Percentiles rank a stretch among this genome's conserved stretches.
Conservation (phyloP, 2,888 invertebrate species). For the Timema podura region DNA sequence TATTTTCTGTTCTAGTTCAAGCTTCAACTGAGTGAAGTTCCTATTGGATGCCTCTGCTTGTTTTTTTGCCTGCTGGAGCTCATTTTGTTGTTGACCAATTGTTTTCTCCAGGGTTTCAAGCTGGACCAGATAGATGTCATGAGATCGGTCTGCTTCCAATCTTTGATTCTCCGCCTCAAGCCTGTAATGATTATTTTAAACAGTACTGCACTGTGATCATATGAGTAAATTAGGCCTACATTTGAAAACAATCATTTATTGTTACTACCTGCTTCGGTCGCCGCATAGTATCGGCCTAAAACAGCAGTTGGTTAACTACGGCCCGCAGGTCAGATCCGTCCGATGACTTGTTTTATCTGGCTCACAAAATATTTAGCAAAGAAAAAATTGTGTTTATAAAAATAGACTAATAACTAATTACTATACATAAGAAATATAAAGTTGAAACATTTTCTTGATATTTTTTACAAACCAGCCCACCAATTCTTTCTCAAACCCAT, state of each 20-base stretch:
- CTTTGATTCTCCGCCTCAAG: conserved; percentile 39
- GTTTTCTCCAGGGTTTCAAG: conserved; percentile 41
- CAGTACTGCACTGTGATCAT: neutral
- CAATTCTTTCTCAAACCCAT: too few species aligned
- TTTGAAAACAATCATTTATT: neutral
- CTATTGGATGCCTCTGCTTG: conserved; percentile 24
- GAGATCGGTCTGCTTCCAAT: conserved; percentile 37
- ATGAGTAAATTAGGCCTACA: neutral
- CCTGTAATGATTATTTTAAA: conserved; percentile 28
- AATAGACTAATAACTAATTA: too few species aligned
- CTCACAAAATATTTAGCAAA: neutral
- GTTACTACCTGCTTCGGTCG: neutral
- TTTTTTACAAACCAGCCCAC: too few species aligned
- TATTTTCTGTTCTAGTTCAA: conserved; percentile 51
- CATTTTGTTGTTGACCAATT: conserved; percentile 39
- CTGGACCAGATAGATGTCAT: conserved; percentile 37
- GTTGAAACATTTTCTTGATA: too few species aligned
- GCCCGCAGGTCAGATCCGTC: too few species aligned
- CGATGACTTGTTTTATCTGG: neutral
- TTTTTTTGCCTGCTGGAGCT: conserved; percentile 28
- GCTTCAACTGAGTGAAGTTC: conserved; percentile 33
- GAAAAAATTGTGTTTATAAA: too few species aligned
- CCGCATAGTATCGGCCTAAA: neutral
- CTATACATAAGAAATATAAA: too few species aligned
- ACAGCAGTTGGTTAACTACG: neutral